phyloP scores from a whole-genome alignment of 2,888 invertebrate genomes.

The Hirudinaria manillensis region DNA sequence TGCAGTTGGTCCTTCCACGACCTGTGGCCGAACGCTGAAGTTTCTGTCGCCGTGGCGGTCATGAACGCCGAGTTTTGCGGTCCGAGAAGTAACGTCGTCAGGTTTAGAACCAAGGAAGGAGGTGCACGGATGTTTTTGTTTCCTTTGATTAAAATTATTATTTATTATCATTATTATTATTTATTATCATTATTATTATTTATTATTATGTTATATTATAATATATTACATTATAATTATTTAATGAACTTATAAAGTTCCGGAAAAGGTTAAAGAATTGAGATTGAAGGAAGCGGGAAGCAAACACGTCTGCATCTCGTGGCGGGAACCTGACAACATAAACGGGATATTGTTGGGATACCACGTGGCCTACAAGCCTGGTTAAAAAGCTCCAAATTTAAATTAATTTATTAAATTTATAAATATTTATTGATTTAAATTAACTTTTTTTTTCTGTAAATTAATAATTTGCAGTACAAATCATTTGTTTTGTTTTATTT shows the following conservation, averaged over 20 bases:
- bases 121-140: conserved; percentile 23
- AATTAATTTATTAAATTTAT: background rate
- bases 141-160: background rate
- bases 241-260: conserved; percentile 38
- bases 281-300: conserved; percentile 43
- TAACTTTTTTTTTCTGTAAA: too few relatives aligned
- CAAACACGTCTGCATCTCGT: conserved; percentile 58
- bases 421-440: too few relatives aligned
- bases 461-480: too few relatives aligned
- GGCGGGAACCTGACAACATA: conserved; percentile 83
- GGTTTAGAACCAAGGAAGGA: conserved; percentile 52
- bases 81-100: conserved; percentile 65
- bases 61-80: conserved; percentile 35
- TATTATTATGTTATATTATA: background rate
- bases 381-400: conserved; percentile 1
- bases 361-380: conserved; percentile 62
- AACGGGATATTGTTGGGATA: conserved; percentile 89
- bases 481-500: background rate
- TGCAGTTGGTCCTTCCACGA: conserved; percentile 37
- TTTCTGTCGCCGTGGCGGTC: conserved; percentile 70
- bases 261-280: conserved; percentile 32
- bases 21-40: conserved; percentile 57
- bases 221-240: background rate
- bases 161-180: background rate
- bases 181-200: background rate